Conservation (phyloP, 2,797 vertebrate species). For the Myotis pilosus region DNA sequence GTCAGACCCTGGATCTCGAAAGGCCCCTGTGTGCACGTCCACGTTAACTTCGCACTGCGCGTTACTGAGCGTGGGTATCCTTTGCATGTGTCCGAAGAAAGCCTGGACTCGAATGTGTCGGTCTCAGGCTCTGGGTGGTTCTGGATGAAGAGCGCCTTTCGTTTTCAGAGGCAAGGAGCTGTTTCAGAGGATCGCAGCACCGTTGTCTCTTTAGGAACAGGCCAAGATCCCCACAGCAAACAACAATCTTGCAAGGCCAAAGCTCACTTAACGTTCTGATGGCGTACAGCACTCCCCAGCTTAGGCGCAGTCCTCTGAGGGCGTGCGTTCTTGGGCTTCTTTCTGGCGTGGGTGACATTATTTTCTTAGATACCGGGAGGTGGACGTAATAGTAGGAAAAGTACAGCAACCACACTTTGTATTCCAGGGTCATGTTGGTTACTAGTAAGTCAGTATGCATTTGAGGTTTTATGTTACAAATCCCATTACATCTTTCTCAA, state of each 20-base stretch:
- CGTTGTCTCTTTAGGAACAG: neutral
- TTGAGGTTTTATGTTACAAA: conserved; percentile 59
- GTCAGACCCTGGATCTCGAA: neutral
- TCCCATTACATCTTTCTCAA: conserved; percentile 25
- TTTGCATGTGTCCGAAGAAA: neutral
- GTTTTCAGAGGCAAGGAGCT: neutral
- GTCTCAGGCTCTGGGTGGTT: neutral
- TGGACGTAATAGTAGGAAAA: conserved; percentile 12
- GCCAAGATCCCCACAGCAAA: neutral
- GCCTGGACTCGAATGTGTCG: fast-evolving
- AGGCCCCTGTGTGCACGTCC: neutral
- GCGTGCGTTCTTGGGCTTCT: neutral
- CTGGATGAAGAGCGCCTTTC: neutral
- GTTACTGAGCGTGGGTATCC: neutral
- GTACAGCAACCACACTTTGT: neutral
- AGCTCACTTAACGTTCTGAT: neutral
- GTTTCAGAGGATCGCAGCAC: neutral
- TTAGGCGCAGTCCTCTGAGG: neutral
- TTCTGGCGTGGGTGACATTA: neutral
- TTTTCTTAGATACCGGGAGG: conserved; percentile 26
- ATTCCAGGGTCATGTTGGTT: conserved; percentile 22
- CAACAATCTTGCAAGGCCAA: neutral
- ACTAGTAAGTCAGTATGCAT: neutral
- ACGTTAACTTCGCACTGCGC: neutral
- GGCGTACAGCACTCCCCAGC: neutral